Conservation (phyloP, 2,888 invertebrate species). For the Entomobrya proxima region DNA sequence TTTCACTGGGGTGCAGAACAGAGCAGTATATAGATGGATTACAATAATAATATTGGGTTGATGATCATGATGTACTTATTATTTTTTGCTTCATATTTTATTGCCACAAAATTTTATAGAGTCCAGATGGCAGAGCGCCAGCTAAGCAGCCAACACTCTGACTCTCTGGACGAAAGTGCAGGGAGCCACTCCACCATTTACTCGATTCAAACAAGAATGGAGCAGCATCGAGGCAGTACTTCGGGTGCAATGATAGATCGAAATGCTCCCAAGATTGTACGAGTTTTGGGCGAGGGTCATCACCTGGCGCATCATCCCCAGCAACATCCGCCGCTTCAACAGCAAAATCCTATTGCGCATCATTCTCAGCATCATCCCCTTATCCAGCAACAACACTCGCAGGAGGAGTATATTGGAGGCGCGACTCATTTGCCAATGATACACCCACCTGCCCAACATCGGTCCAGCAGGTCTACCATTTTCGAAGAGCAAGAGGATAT, state of each 20-base stretch:
- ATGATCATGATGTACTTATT: not conserved
- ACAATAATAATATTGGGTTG: not conserved
- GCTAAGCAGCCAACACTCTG: slow-evolving; percentile 49
- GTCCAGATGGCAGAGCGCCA: slow-evolving; percentile 73
- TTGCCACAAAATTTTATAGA: slow-evolving; percentile 60
- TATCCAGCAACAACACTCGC: not conserved
- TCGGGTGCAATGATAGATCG: slow-evolving; percentile 39
- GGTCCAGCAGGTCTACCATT: slow-evolving; percentile 22
- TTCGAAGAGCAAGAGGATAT: slow-evolving; percentile 60
- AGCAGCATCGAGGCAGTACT: slow-evolving; percentile 25
- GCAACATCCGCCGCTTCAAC: not conserved
- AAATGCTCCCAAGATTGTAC: slow-evolving; percentile 70
- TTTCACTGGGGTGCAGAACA: not conserved
- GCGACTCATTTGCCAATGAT: not conserved
- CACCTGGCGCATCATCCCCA: slow-evolving; percentile 2
- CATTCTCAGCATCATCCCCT: not conserved
- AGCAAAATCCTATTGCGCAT: not conserved
- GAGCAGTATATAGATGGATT: not conserved
- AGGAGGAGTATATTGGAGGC: not conserved
- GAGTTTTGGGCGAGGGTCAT: slow-evolving; percentile 69
- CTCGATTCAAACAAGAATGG: slow-evolving; percentile 74
- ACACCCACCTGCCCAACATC: not conserved
- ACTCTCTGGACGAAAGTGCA: slow-evolving; percentile 53
- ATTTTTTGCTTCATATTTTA: not conserved
- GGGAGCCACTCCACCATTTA: slow-evolving; percentile 67